These are phyloP conservation scores for Isurus oxyrinchus DNA, from an alignment of 2,113 vertebrate genomes.

Conservation along the genomic window DNA sequence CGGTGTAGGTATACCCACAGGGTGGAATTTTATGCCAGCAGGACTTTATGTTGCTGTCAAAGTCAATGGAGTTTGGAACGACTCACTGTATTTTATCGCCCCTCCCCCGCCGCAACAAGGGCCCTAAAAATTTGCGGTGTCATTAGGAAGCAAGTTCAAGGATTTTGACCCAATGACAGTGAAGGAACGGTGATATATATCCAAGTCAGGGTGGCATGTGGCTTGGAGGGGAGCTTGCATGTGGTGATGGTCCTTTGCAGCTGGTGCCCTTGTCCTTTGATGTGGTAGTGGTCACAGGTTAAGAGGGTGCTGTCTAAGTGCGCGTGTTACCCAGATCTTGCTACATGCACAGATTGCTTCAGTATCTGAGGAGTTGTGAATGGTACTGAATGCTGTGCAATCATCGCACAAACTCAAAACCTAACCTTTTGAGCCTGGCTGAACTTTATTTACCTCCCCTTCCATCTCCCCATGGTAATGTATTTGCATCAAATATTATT, in stretches of 20 bases:
- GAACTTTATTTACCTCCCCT: neutral
- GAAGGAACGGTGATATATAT: neutral
- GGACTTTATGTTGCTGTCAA: too few relatives aligned
- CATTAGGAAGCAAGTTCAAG: neutral
- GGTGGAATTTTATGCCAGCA: too few relatives aligned
- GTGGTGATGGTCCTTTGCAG: neutral
- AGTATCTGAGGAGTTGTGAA: neutral
- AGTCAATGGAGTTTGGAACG: too few relatives aligned
- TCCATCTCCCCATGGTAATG: neutral
- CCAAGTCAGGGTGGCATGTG: too few relatives aligned
- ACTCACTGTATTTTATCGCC: too few relatives aligned
- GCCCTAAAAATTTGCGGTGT: too few relatives aligned
- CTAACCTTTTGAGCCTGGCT: neutral
- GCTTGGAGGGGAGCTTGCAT: neutral
- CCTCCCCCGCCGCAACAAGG: too few relatives aligned
- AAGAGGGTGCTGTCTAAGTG: neutral
- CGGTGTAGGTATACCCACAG: neutral
- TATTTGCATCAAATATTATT: neutral
- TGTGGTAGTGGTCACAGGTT: neutral
- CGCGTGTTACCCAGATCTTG: neutral
- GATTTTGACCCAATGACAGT: neutral
- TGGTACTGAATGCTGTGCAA: neutral
- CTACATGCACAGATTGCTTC: neutral
- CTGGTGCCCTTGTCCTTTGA: neutral
- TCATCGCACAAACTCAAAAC: neutral